Evolutionary conservation across 1,140 invertebrate species (phyloP).

Genomic region (Aethina tumida): DNA sequence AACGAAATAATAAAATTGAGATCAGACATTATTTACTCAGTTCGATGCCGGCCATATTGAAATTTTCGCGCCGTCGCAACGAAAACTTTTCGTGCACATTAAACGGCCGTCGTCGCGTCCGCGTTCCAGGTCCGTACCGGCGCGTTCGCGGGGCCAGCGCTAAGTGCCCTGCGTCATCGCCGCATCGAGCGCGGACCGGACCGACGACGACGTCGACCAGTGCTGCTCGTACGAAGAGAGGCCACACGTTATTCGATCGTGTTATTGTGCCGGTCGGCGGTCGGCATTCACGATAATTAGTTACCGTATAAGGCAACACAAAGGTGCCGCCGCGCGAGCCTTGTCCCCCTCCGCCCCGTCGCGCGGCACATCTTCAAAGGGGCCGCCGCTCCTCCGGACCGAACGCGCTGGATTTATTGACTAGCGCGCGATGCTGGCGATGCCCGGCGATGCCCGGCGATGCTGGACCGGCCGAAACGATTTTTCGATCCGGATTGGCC

Average conservation of each 20-base stretch:
- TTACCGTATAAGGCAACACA: conserved; percentile 37
- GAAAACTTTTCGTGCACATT: too few relatives aligned
- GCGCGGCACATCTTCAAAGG: conserved; percentile 18
- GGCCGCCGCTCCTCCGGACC: conserved; percentile 13
- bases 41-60: too few relatives aligned
- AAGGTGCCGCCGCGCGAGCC: conserved; percentile 35
- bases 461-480: too few relatives aligned
- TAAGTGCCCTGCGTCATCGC: neutral
- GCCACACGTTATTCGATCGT: conserved; percentile 14
- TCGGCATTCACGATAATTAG: conserved; percentile 33
- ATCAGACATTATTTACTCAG: too few relatives aligned
- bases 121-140: too few relatives aligned
- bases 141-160: too few relatives aligned
- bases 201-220: too few relatives aligned
- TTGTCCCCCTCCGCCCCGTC: conserved; percentile 16
- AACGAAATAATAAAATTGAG: too few relatives aligned
- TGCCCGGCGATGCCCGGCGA: conserved; percentile 10
- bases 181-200: conserved; percentile 4
- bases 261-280: conserved; percentile 27
- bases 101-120: too few relatives aligned
- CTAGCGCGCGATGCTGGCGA: conserved; percentile 9
- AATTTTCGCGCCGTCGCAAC: too few relatives aligned
- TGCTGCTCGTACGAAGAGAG: too few relatives aligned
- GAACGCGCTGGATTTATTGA: conserved; percentile 7
- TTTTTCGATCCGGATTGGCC: too few relatives aligned